Evolutionary conservation across 2,797 vertebrate genomes (phyloP).

Genomic region (Halcyon smyrnensis): DNA sequence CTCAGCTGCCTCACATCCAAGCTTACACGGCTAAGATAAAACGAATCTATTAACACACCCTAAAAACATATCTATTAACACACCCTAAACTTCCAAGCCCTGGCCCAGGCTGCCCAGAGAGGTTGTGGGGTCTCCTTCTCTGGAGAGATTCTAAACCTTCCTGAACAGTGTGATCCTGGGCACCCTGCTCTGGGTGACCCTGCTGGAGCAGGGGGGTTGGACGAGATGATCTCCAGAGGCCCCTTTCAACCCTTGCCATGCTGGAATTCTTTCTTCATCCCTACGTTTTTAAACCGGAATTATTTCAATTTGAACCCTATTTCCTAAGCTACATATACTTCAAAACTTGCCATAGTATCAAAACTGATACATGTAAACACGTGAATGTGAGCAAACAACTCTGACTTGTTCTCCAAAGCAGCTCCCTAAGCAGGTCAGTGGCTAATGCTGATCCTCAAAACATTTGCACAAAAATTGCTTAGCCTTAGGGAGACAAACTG

Average conservation of each 20-base stretch:
- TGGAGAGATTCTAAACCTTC: background rate
- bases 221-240: background rate
- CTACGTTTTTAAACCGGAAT: background rate
- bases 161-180: background rate
- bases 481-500: background rate
- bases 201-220: background rate
- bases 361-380: background rate
- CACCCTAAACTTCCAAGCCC: background rate
- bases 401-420: background rate
- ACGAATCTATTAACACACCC: background rate
- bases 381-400: accelerated
- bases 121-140: background rate
- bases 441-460: background rate
- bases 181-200: background rate
- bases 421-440: background rate
- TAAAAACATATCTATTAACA: background rate
- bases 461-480: background rate
- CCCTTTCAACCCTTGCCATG: background rate
- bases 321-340: background rate
- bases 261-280: background rate
- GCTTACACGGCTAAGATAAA: background rate
- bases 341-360: background rate
- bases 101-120: background rate
- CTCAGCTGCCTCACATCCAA: background rate
- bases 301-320: background rate